Percentiles rank a stretch among this genome's conserved stretches.
Conservation (phyloP, 23 tunicate genomes). For the Corella eumyota region DNA sequence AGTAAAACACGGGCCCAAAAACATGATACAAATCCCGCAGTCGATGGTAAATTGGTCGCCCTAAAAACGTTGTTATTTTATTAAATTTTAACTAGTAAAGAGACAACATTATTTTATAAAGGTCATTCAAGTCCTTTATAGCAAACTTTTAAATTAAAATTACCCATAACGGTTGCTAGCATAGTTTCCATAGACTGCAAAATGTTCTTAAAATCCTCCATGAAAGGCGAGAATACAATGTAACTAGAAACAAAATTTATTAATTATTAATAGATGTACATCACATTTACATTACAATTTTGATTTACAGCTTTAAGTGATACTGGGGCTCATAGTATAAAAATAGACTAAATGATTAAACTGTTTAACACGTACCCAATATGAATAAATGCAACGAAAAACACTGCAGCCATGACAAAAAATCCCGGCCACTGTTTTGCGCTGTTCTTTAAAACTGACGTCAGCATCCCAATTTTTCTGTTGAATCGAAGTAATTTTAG, state of each 20-base stretch:
- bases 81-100: not conserved
- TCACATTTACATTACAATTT: not conserved
- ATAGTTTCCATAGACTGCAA: constrained; percentile 70
- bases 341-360: too few species aligned
- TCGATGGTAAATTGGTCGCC: constrained; percentile 51
- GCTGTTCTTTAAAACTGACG: constrained; percentile 80
- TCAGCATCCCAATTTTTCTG: constrained; percentile 85
- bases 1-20: constrained; percentile 89
- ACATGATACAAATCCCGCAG: constrained; percentile 44
- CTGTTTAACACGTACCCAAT: constrained; percentile 37
- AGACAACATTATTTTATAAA: not conserved
- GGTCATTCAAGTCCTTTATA: not conserved
- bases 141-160: constrained; percentile 2
- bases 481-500: constrained; percentile 91
- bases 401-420: constrained; percentile 65
- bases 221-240: constrained; percentile 62
- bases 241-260: constrained; percentile 26
- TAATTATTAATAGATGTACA: not conserved
- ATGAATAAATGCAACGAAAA: constrained; percentile 77
- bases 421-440: constrained; percentile 99
- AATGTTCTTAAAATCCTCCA: constrained; percentile 57
- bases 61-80: constrained; percentile 11
- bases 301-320: not conserved
- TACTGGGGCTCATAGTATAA: not conserved
- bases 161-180: constrained; percentile 81